Evolutionary conservation across 1,140 invertebrate species (phyloP), one percentile per base, ranked within the genome.

Genomic region (Drosophila dunni): DNA sequence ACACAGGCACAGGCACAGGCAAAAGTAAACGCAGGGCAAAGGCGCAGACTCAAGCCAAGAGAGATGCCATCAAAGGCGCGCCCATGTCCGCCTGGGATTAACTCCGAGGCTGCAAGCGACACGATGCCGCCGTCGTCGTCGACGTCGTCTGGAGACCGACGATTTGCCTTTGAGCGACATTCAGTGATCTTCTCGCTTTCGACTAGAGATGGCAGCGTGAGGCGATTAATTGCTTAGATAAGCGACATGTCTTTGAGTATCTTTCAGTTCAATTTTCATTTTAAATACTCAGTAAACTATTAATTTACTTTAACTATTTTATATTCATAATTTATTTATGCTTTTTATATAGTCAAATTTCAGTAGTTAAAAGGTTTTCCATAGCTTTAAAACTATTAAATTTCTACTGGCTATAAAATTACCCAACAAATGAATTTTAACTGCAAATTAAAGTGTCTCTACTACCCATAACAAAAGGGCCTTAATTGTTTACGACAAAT

Each of bases 1-100:
- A 3, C 50, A 50, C 53, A 76, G 44, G 42, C 61, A 53, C 40
- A 62, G 11, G 63, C 45, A 50, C 38, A 67, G 36, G 5, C 4
- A 40, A 36, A 6, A n/a, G 7, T 34, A 46, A 29, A 29, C 24
- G 4, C 24, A 29, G 24, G 44, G 42, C 61, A 53, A 46, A 62
- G 17, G 64, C 51, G 5, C 4, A 40, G 20, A 6, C 11, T 3
- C 33, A 46, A 45, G 13, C 46, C 7, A 36, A 9, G 54, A 29
- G 76, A 29, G 76, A 79, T 85, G 20, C 44, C 36, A 81, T 86
- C 82, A 73, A 63, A 75, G 70, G 48, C 73, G 64, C 40, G 66
- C 81, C 70, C 81, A 75, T 68, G 64, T 62, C 45, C 44, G 68
- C 34, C 50, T 42, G 20, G 10, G 17, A 11, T 15, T 29, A 13